Percentiles rank a stretch among this genome's conserved stretches.
These are phyloP conservation scores for Seira ritae DNA, from an alignment of 2,888 invertebrate species.

Conservation along the genomic window DNA sequence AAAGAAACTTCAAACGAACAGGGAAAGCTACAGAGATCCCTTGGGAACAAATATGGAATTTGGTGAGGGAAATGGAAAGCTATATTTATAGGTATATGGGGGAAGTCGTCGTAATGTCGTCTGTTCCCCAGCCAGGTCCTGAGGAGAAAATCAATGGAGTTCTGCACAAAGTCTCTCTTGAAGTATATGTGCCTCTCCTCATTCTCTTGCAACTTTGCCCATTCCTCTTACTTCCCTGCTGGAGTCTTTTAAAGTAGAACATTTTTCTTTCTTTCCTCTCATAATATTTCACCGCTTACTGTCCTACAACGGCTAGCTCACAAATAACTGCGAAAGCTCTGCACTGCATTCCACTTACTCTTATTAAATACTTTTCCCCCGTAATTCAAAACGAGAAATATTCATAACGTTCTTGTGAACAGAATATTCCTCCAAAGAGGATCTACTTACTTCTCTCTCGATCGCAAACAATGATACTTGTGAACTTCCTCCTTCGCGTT, in stretches of 20 bases:
- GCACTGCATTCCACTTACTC: conserved; percentile 15
- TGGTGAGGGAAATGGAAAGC: too few relatives aligned
- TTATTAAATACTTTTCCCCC: neutral
- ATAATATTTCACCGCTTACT: conserved; percentile 62
- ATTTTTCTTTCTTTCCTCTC: conserved; percentile 63
- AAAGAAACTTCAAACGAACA: too few relatives aligned
- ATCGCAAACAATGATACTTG: conserved; percentile 1
- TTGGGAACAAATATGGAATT: neutral
- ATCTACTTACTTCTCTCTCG: too few relatives aligned
- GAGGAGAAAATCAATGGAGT: conserved; percentile 60
- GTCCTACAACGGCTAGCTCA: conserved; percentile 45
- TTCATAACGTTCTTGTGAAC: neutral
- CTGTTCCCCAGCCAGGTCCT: conserved; percentile 17
- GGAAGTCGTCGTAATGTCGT: neutral
- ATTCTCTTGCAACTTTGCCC: conserved; percentile 43
- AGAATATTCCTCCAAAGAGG: neutral
- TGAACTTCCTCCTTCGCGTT: neutral
- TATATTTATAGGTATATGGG: neutral
- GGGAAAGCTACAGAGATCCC: conserved; percentile 1
- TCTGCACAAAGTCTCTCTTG: conserved; percentile 20
- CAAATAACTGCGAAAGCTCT: conserved; percentile 45
- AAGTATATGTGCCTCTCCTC: neutral
- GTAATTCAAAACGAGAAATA: conserved; percentile 11
- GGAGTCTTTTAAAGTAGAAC: conserved; percentile 58
- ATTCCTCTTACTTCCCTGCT: conserved; percentile 34